Conservation (phyloP, 2,113 vertebrate genomes). For the Equus quagga region DNA sequence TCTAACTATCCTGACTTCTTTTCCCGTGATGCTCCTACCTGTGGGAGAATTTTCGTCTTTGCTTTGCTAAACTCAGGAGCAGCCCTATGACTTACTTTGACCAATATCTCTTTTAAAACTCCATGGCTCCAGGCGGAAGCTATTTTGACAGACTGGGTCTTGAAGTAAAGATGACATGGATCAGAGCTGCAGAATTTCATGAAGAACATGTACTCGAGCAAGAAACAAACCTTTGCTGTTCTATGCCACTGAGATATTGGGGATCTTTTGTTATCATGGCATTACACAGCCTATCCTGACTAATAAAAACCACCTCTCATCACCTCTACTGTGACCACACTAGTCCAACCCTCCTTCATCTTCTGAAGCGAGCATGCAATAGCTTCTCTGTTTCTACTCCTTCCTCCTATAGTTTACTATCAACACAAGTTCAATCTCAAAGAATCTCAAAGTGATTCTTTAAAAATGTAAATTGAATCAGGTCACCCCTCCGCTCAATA, state of each 20-base stretch:
- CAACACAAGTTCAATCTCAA: too few species aligned
- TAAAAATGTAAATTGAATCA: neutral
- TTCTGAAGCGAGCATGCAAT: neutral
- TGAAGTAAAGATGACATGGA: neutral
- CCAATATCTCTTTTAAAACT: neutral
- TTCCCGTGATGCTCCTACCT: neutral
- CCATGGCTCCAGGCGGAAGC: neutral
- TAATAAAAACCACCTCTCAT: neutral
- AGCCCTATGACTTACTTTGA: neutral
- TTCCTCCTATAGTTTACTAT: neutral
- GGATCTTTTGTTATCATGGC: neutral
- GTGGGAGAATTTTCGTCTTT: neutral
- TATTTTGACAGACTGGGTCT: neutral
- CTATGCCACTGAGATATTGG: neutral
- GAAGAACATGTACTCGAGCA: neutral
- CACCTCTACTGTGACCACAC: neutral
- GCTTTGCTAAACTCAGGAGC: neutral
- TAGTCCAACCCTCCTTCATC: neutral
- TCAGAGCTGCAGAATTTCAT: neutral
- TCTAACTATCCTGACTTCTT: neutral
- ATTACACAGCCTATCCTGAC: neutral
- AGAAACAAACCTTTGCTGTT: neutral
- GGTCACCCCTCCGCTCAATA: neutral
- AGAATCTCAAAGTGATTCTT: neutral
- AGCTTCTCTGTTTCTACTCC: neutral